These are phyloP conservation scores for Channallabes apus DNA, from an alignment of 2,797 vertebrate species.

Conservation along the genomic window DNA sequence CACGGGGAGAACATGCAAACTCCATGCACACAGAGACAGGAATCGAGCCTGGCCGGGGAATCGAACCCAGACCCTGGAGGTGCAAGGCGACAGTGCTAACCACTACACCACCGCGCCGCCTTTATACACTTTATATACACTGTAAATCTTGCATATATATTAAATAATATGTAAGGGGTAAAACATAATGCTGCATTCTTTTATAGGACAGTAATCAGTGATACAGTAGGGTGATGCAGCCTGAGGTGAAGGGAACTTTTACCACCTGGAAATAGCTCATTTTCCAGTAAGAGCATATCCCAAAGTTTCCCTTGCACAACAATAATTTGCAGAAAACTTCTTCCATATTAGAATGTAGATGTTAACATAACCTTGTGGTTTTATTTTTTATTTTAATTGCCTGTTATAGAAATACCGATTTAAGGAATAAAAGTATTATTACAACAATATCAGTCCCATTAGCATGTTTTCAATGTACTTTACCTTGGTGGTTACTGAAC, in stretches of 20 bases:
- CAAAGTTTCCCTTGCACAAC: background rate
- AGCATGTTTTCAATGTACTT: background rate
- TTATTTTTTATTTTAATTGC: background rate
- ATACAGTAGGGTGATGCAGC: background rate
- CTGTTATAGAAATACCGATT: no score
- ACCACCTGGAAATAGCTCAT: background rate
- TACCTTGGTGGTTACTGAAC: slow-evolving; percentile 4
- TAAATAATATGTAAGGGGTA: background rate
- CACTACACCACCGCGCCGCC: no score
- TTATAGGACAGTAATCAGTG: background rate
- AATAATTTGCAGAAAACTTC: background rate
- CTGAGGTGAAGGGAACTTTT: background rate
- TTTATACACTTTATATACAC: no score
- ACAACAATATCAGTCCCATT: background rate
- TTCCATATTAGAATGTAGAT: background rate
- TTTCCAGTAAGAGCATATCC: background rate
- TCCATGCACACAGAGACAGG: no score
- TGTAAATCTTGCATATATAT: background rate
- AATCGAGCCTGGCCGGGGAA: no score
- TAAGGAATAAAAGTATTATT: background rate
- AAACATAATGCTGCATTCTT: background rate
- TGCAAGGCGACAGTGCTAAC: no score
- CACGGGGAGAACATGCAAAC: no score
- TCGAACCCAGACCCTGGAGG: no score
- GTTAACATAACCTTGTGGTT: background rate